Evolutionary conservation across 2,888 invertebrate genomes (phyloP).

Genomic region (Bombylius major): DNA sequence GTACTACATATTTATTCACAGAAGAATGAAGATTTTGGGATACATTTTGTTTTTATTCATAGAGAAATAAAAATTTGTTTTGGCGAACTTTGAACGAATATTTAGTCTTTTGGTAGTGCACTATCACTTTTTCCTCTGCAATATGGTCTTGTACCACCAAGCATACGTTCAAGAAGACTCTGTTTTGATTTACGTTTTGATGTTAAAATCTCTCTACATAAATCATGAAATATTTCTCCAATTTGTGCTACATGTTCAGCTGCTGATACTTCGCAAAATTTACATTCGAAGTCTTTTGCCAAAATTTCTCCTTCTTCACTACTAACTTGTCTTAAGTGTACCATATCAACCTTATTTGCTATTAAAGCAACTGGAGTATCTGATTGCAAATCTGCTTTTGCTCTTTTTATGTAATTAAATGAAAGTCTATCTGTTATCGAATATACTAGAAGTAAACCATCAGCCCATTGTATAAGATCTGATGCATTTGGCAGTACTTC

Average conservation of each 20-base stretch:
- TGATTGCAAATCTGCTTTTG: constrained; percentile 54
- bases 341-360: constrained; percentile 84
- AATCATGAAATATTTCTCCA: constrained; percentile 71
- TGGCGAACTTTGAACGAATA: too few species aligned
- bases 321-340: constrained; percentile 77
- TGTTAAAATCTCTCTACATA: constrained; percentile 69
- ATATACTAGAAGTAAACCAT: constrained; percentile 77
- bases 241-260: constrained; percentile 79
- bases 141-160: constrained; percentile 64
- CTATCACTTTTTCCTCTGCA: constrained; percentile 81
- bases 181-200: constrained; percentile 73
- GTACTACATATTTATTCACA: too few species aligned
- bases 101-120: constrained; percentile 69
- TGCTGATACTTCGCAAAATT: constrained; percentile 76
- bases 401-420: constrained; percentile 67
- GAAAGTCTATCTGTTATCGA: constrained; percentile 79
- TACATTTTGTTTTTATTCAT: too few species aligned
- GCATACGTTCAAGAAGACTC: constrained; percentile 69
- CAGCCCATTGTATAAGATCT: constrained; percentile 78
- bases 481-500: constrained; percentile 55
- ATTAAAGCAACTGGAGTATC: constrained; percentile 74
- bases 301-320: constrained; percentile 79
- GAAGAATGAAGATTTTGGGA: too few species aligned
- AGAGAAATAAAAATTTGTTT: too few species aligned
- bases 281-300: constrained; percentile 79